A percentile compares a stretch with the other conserved stretches of the same genome.
Conservation (phyloP, 2,888 invertebrate genomes). For the Macrophya annulata region DNA sequence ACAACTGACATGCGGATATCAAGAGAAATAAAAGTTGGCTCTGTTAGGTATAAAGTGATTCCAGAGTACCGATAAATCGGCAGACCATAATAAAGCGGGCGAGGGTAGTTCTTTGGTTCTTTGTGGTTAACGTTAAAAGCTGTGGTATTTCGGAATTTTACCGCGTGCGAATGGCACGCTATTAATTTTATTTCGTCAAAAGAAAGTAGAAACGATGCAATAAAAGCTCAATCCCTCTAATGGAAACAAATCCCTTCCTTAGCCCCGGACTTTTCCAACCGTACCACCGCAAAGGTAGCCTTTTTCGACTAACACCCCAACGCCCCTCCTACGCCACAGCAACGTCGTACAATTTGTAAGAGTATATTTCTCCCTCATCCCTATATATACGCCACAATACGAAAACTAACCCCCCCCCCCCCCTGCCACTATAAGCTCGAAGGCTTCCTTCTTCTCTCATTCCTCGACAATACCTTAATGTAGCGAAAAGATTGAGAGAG, state of each 20-base stretch:
- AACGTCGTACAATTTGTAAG: conserved; percentile 75
- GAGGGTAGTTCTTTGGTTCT: conserved; percentile 15
- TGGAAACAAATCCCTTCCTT: conserved; percentile 77
- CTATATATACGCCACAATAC: conserved; percentile 69
- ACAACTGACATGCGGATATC: not conserved
- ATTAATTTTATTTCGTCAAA: conserved; percentile 56
- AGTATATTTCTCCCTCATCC: conserved; percentile 73
- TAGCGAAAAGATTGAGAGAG: conserved; percentile 25
- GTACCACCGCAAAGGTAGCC: conserved; percentile 60
- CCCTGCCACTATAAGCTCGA: conserved; percentile 27
- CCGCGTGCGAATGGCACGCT: conserved; percentile 49
- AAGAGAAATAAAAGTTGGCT: not conserved
- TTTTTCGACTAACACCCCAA: conserved; percentile 49
- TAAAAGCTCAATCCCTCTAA: conserved; percentile 79
- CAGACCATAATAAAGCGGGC: not conserved
- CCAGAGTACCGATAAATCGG: conserved; percentile 21
- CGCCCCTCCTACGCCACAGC: conserved; percentile 64
- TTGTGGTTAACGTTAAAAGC: conserved; percentile 32
- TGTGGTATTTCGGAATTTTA: conserved; percentile 23
- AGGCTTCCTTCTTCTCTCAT: conserved; percentile 56
- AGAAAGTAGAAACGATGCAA: conserved; percentile 72
- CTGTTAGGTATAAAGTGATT: not conserved
- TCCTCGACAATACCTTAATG: conserved; percentile 45
- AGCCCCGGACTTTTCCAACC: conserved; percentile 62
- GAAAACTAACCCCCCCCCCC: conserved; percentile 56